phyloP scores from a whole-genome alignment of 2,113 vertebrate genomes.

The Cynoglossus semilaevis region DNA sequence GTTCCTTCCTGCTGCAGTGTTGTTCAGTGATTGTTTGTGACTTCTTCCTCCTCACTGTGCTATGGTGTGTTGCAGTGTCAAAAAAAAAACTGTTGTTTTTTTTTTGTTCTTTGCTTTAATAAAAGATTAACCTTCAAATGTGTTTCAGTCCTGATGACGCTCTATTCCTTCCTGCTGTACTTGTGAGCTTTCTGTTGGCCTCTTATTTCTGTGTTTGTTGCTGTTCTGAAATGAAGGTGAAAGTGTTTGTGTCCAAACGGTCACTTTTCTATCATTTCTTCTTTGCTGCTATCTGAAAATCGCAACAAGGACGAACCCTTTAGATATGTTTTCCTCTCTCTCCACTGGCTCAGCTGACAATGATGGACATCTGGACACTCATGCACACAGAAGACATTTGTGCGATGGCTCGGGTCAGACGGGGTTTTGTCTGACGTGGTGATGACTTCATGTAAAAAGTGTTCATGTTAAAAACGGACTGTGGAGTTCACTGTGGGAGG shows the following conservation, averaged over 20 bases:
- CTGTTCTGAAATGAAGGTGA: constrained; percentile 24
- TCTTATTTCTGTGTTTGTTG: constrained; percentile 36
- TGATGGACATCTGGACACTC: neutral
- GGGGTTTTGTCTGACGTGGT: too few species aligned
- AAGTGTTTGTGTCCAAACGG: constrained; percentile 23
- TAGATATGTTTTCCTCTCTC: constrained; percentile 25
- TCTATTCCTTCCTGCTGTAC: constrained; percentile 36
- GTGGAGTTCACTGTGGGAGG: too few species aligned
- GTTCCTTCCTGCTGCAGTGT: constrained; percentile 8
- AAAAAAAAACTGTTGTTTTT: constrained; percentile 28
- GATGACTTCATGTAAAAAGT: too few species aligned
- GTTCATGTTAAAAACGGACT: neutral
- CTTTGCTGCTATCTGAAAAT: constrained; percentile 30
- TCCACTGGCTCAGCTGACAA: constrained; percentile 22
- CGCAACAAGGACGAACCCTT: constrained; percentile 16
- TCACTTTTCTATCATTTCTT: constrained; percentile 4
- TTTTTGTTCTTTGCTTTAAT: constrained; percentile 18
- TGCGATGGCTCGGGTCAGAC: too few species aligned
- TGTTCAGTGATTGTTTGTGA: constrained; percentile 45
- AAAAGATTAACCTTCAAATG: neutral
- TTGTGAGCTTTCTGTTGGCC: constrained; percentile 44
- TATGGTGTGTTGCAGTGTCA: constrained; percentile 7
- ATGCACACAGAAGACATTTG: too few species aligned
- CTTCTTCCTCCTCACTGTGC: constrained; percentile 31
- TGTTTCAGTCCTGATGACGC: constrained; percentile 15